phyloP scores from a whole-genome alignment of 2,888 invertebrate species.

The Rhorus exstirpatorius region DNA sequence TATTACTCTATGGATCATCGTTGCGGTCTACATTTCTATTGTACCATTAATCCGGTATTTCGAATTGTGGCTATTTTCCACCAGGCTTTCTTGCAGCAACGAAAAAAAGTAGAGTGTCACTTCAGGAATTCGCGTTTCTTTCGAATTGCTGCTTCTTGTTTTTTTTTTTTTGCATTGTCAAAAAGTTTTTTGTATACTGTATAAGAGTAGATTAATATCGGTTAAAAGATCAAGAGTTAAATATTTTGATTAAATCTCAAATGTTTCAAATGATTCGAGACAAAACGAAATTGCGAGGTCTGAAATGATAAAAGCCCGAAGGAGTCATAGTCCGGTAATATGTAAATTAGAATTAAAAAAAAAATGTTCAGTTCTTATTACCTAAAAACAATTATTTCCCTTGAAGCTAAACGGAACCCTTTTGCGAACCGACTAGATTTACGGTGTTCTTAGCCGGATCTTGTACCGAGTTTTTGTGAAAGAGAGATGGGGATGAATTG shows the following conservation, averaged over 20 bases:
- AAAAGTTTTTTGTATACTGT: too few relatives aligned
- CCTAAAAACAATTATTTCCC: background rate
- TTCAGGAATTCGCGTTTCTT: constrained; percentile 7
- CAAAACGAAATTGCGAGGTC: too few relatives aligned
- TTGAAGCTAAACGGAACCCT: constrained; percentile 11
- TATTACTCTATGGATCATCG: constrained; percentile 74
- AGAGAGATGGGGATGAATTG: constrained; percentile 60
- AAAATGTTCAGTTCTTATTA: background rate
- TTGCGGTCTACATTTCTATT: constrained; percentile 34
- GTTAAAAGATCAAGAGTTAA: too few relatives aligned
- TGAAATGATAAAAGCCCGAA: too few relatives aligned
- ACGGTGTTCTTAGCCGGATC: constrained; percentile 28
- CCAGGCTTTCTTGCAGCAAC: constrained; percentile 3
- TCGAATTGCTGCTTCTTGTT: background rate
- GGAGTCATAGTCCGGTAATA: too few relatives aligned
- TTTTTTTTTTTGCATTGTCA: background rate
- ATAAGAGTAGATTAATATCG: too few relatives aligned
- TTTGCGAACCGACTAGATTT: constrained; percentile 28
- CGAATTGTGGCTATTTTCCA: constrained; percentile 29
- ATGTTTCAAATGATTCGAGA: too few relatives aligned
- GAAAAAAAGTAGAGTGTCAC: background rate
- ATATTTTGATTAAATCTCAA: too few relatives aligned
- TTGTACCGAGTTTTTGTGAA: constrained; percentile 28
- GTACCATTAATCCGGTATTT: constrained; percentile 42
- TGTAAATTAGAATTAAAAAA: too few relatives aligned